Base-by-base conservation (phyloP, 92 coral and sea anemone species). In the Chrysogorgia sp. region DNA sequence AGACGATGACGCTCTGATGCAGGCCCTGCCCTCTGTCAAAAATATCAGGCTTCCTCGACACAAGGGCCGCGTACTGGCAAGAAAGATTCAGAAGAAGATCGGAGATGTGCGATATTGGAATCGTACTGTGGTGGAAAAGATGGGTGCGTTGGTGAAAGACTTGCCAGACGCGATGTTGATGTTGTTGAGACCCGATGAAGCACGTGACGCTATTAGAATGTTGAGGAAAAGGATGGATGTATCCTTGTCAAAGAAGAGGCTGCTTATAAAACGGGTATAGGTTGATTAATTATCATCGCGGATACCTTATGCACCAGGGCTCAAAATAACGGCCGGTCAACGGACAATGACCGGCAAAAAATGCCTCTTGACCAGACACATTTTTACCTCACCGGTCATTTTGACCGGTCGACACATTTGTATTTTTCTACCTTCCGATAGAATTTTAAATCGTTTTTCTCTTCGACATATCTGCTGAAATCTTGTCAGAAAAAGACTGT, bases 81-180 rank as follows among this genome's bases (percentile, higher is more conserved):
- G 35, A 40, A 72, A 72, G 23, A 32, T 72, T 5, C 79, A 53
- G 21, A 32, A 24, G 14, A 72, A 72, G 12, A 53, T 72, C 43
- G 79, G 79, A 37, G 34, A 72, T 22, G n/a, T 35, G 4, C 65
- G 55, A 29, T 17, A 53, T 15, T 72, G 79, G 79, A 19, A 53
- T 9, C 10, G 7, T 23, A 71, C 75, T 13, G 28, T 34, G 9
- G 86, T 75, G 26, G 68, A 53, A 45, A 77, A 65, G 3, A 67
- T 90, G 86, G 96, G 92, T 2, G 86, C 90, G 0, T 43, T 90
- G 33, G 35, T 88, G 67, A 84, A 86, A 63, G 91, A 90, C 0
- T 89, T 90, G 17, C 84, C 90, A 7, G 56, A 84, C 3, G 23
- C 86, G 62, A 90, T 82, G 67, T 84, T 90, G 34, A 37, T 74